Conservation (phyloP, 2,888 invertebrate species). For the Autographa gamma region DNA sequence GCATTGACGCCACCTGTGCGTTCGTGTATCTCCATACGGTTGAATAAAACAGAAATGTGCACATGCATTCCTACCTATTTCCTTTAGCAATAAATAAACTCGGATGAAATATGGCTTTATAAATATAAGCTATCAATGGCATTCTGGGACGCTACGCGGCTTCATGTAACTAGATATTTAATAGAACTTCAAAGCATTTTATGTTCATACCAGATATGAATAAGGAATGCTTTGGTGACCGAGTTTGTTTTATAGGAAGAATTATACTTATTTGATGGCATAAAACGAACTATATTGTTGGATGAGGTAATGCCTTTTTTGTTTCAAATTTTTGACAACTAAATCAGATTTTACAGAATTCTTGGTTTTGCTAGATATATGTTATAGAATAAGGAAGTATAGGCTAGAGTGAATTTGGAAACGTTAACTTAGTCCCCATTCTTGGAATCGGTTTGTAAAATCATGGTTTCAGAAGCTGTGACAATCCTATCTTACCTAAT, state of each 20-base stretch:
- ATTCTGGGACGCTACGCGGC: slow-evolving; percentile 11
- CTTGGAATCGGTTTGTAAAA: too few species aligned
- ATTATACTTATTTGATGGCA: not conserved
- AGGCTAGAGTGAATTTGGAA: too few species aligned
- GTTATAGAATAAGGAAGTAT: too few species aligned
- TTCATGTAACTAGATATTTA: slow-evolving; percentile 3
- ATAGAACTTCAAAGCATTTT: not conserved
- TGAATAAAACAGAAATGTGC: slow-evolving; percentile 57
- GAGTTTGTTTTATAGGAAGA: not conserved
- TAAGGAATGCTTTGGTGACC: not conserved
- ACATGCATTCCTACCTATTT: slow-evolving; percentile 12
- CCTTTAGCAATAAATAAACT: slow-evolving; percentile 35
- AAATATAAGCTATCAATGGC: not conserved
- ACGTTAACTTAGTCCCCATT: too few species aligned
- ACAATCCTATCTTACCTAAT: too few species aligned
- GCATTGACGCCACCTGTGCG: slow-evolving; percentile 39
- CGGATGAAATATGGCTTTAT: slow-evolving; percentile 6
- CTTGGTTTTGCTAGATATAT: too few species aligned
- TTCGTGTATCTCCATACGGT: slow-evolving; percentile 25
- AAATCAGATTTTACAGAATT: too few species aligned
- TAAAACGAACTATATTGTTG: too few species aligned
- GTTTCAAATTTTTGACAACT: too few species aligned
- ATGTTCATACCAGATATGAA: slow-evolving; percentile 1
- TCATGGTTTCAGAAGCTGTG: too few species aligned
- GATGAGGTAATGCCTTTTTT: too few species aligned